Base-by-base conservation (phyloP, 2,797 vertebrate species). In the Oryzias sinensis region DNA sequence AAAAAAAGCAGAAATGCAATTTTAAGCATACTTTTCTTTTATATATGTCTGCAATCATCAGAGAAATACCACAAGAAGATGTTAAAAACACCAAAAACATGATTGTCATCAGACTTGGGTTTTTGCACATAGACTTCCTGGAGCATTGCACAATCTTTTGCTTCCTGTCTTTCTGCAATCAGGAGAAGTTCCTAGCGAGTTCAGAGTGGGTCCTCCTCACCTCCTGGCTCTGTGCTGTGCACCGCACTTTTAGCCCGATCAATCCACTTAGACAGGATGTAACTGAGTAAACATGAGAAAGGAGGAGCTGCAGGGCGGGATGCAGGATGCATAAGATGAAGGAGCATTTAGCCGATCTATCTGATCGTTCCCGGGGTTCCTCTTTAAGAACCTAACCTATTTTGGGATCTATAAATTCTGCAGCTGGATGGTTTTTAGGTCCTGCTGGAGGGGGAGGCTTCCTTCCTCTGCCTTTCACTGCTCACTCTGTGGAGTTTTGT, bases 191-290 rank as follows among this genome's bases (percentile, higher is more conserved):
- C 70, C 79, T 80, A 74, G 71, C 64, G 4, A 5, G 64, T 70
- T 58, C 54, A 61, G 52, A 22, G 25, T 63, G 62, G 74, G 53
- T 62, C 3, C 20, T 22, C 20, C 69, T 65, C 65, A 47, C 49
- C 54, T 29, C 29, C 42, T 42, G 46, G 25, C 54, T 47, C 62
- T 48, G 65, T 51, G 18, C 59, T 50, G 37, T 59, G 20, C 56
- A 16, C 60, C 65, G 55, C 65, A 70, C 74, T 81, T 72, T 80
- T 53, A 77, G 65, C 52, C 56, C 73, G 77, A 88, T 90, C 86
- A 81, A 84, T 83, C 76, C 77, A 80, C 82, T 88, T 84, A 86
- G 74, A 82, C 71, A 70, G 76, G 83, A 83, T 69, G 74, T 74
- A 74, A 67, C 58, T 27, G 70, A 72, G 74, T 58, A 81, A 77